Conservation (phyloP, 1,140 invertebrate species). For the Amyelois transitella region DNA sequence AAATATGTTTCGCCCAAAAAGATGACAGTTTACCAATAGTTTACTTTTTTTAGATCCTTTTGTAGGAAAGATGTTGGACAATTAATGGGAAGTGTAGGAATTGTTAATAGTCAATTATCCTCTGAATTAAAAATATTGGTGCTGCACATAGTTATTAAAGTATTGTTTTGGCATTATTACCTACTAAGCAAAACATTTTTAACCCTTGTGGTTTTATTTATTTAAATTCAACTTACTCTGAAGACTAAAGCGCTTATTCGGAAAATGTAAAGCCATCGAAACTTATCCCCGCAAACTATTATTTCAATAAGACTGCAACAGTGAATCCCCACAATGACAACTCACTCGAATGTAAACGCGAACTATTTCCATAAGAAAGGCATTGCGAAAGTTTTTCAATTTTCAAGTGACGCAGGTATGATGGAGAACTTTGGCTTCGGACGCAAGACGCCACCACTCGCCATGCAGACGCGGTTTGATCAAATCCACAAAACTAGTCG, state of each 20-base stretch:
- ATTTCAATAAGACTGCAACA: constrained; percentile 50
- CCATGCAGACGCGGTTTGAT: constrained; percentile 30
- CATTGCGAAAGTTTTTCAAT: constrained; percentile 73
- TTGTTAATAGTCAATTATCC: too few relatives aligned
- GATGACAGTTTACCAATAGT: too few relatives aligned
- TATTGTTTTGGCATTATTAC: too few relatives aligned
- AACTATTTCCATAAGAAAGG: constrained; percentile 73
- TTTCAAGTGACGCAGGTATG: constrained; percentile 73
- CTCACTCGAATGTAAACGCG: constrained; percentile 68
- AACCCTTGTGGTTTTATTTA: too few relatives aligned
- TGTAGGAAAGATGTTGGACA: too few relatives aligned
- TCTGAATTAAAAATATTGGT: too few relatives aligned
- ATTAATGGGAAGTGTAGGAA: too few relatives aligned
- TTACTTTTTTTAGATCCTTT: too few relatives aligned
- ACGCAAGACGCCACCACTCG: constrained; percentile 30
- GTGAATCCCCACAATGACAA: constrained; percentile 69
- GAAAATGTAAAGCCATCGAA: background rate
- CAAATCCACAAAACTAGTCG: constrained; percentile 14
- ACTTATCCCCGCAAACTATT: constrained; percentile 19
- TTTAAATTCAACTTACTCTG: background rate
- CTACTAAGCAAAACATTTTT: too few relatives aligned
- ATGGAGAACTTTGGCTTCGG: constrained; percentile 65
- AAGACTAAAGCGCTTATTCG: background rate
- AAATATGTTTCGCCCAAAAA: too few relatives aligned
- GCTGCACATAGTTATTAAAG: too few relatives aligned